These are phyloP conservation scores for Nephotettix cincticeps DNA, from an alignment of 1,140 invertebrate species.

Conservation along the genomic window DNA sequence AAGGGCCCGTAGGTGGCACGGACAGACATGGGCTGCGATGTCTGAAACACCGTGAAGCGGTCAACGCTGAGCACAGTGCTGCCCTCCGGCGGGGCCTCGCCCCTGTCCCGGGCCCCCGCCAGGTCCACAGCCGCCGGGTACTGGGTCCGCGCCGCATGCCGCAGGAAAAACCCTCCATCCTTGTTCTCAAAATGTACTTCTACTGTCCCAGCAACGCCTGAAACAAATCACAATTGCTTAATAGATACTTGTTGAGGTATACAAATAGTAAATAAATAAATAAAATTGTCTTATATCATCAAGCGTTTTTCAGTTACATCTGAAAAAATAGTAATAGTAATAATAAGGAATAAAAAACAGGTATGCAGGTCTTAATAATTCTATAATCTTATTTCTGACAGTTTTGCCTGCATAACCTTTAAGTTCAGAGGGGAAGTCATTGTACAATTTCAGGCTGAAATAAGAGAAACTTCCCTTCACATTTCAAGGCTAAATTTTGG, in stretches of 20 bases:
- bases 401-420: too few relatives aligned
- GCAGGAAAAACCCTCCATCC: constrained; percentile 85
- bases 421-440: too few relatives aligned
- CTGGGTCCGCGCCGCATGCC: constrained; percentile 68
- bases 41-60: constrained; percentile 85
- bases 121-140: constrained; percentile 44
- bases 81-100: constrained; percentile 13
- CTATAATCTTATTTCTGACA: too few relatives aligned
- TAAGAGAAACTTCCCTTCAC: too few relatives aligned
- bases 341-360: too few relatives aligned
- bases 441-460: too few relatives aligned
- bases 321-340: not conserved
- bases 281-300: not conserved
- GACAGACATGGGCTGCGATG: constrained; percentile 81
- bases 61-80: constrained; percentile 4
- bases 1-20: constrained; percentile 89
- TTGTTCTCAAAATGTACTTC: constrained; percentile 89
- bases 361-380: too few relatives aligned
- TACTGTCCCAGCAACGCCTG: constrained; percentile 50
- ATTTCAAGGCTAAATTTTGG: too few relatives aligned
- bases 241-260: not conserved
- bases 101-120: constrained; percentile 41
- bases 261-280: not conserved
- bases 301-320: not conserved
- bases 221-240: not conserved